These are phyloP conservation scores for Mormyrops attenuatus DNA, from an alignment of 2,797 vertebrate species.

Conservation along the genomic window DNA sequence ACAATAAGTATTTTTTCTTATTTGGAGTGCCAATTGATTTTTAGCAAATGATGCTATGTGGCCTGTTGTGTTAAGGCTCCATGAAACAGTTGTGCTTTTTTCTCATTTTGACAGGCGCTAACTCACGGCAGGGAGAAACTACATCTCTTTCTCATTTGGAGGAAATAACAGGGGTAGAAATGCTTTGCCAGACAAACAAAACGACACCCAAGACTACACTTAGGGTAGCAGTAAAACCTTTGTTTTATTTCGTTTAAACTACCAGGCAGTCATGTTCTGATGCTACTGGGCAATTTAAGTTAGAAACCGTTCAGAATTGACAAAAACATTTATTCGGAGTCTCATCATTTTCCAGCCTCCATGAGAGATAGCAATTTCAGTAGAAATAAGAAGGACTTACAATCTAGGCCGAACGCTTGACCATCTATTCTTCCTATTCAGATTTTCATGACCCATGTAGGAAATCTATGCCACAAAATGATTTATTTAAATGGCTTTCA, in stretches of 20 bases:
- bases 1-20: constrained; percentile 30
- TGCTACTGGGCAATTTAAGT: constrained; percentile 44
- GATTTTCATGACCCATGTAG: constrained; percentile 48
- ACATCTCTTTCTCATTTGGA: constrained; percentile 59
- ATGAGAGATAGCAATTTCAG: constrained; percentile 35
- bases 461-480: constrained; percentile 52
- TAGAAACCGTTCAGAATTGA: constrained; percentile 36
- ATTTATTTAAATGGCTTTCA: constrained; percentile 49
- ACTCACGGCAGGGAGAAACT: constrained; percentile 49
- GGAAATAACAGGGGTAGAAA: constrained; percentile 51
- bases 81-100: constrained; percentile 51
- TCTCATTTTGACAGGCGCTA: constrained; percentile 53
- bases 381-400: constrained; percentile 42
- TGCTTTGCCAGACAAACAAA: constrained; percentile 52
- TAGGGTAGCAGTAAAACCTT: constrained; percentile 45
- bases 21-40: constrained; percentile 61
- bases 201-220: constrained; percentile 47
- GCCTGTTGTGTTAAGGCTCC: constrained; percentile 55
- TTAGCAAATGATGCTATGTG: constrained; percentile 64
- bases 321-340: constrained; percentile 38
- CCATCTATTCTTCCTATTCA: constrained; percentile 50
- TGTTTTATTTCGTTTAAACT: constrained; percentile 43
- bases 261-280: constrained; percentile 34
- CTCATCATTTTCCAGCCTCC: constrained; percentile 40
- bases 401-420: constrained; percentile 41